Base-by-base conservation (phyloP, 2,797 vertebrate genomes). In the Acridotheres tristis region DNA sequence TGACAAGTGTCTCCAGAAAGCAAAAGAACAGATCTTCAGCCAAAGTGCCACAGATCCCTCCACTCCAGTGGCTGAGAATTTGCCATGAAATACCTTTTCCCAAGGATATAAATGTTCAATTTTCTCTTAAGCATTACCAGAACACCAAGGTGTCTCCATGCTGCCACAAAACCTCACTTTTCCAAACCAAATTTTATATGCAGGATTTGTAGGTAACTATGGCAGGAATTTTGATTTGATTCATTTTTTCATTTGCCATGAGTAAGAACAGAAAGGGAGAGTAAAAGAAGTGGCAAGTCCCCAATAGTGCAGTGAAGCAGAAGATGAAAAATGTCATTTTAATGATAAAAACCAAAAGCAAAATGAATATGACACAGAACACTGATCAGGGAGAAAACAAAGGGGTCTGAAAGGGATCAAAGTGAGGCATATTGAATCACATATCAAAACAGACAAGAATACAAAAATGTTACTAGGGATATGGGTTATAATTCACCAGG, bases 271-370 rank as follows among this genome's bases (percentile, higher is more conserved):
- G 48, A 76, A 55, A 73, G 42, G 11, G 53, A 3, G 2, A 78
- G 53, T 21, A 73, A 75, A 92, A 92, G 36, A 81, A 90, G 29
- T 50, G 73, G 45, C 45, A 89, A 62, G 20, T 82, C 57, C 53
- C 85, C 76, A 54, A 32, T 19, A 91, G 55, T 26, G 79, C 48
- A 51, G 69, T 51, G 77, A 92, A 88, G 76, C 63, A 94, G 73
- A 88, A 76, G 85, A 90, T 76, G 67, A 88, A 90, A 92, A 91
- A 92, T 74, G 48, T 59, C 27, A 67, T 96, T 89, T 76, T 88
- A 92, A 94, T 86, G 80, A 82, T 59, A 45, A 81, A 95, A 94
- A 79, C 34, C 9, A 48, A 93, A 86, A 92, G 54, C 51, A 92
- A 84, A 89, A 73, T 50, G 48, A 86, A 73, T 67, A 67, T 18